A percentile compares a stretch with the other conserved stretches of the same genome.
Conservation (phyloP, 2,113 vertebrate genomes). For the Podocnemis expansa region DNA sequence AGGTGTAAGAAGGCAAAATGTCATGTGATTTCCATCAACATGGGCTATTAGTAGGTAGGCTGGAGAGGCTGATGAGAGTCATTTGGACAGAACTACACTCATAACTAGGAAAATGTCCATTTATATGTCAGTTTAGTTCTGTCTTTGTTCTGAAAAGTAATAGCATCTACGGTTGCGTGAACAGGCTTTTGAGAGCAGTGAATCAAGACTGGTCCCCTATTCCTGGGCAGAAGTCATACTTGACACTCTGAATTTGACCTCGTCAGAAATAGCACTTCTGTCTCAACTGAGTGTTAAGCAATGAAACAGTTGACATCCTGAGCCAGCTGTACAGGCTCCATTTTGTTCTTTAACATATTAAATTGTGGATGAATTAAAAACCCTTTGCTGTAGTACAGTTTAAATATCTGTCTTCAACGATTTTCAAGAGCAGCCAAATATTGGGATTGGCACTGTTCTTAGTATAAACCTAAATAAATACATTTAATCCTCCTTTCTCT, state of each 20-base stretch:
- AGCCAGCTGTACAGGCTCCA: background rate
- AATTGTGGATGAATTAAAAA: background rate
- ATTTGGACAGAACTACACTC: background rate
- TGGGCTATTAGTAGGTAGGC: background rate
- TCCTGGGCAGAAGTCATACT: conserved; percentile 16
- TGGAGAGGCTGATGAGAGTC: background rate
- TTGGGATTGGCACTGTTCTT: background rate
- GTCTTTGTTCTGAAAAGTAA: background rate
- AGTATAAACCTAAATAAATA: background rate
- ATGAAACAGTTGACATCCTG: background rate
- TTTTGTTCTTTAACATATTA: background rate
- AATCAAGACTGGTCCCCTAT: background rate
- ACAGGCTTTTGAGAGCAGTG: background rate
- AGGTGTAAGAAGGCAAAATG: background rate
- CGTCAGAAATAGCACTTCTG: conserved; percentile 5
- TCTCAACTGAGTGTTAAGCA: background rate
- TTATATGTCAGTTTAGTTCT: fast-evolving
- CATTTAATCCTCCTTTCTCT: background rate
- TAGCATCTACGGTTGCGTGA: fast-evolving
- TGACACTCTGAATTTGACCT: background rate
- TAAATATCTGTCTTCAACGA: background rate
- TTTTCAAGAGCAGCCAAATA: background rate
- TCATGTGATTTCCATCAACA: background rate
- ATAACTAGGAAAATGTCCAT: background rate
- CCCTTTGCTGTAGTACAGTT: background rate